phyloP scores from a whole-genome alignment of 92 coral and sea anemone genomes.

The Bergia puertoricense region DNA sequence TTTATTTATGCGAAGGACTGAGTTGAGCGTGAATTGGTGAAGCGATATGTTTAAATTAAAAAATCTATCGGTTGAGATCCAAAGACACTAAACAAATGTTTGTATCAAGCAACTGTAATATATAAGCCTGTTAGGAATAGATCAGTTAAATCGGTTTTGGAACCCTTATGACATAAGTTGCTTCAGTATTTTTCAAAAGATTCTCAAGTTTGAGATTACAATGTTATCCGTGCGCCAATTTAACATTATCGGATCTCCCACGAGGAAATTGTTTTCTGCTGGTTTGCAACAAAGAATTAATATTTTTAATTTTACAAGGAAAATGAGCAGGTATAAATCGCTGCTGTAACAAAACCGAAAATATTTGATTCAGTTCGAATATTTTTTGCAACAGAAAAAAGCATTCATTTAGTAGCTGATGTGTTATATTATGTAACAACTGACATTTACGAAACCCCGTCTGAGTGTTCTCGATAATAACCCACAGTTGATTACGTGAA shows the following conservation, averaged over 20 bases:
- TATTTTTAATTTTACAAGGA: no score
- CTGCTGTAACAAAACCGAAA: no score
- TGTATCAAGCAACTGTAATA: no score
- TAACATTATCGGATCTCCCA: not conserved
- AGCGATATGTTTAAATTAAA: no score
- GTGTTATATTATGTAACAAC: not conserved
- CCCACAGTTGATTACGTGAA: not conserved
- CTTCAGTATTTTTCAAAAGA: not conserved
- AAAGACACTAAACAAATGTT: not conserved
- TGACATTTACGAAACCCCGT: not conserved
- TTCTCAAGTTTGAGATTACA: not conserved
- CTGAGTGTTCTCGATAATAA: constrained; percentile 13
- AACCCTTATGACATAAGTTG: not conserved
- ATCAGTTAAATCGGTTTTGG: not conserved
- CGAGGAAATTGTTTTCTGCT: not conserved
- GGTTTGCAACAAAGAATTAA: not conserved
- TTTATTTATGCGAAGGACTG: no score
- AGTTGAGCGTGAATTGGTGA: no score
- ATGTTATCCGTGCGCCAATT: constrained; percentile 18
- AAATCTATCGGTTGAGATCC: not conserved
- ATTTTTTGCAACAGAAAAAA: not conserved
- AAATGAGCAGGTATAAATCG: no score
- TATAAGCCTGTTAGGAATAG: not conserved
- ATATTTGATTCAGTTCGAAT: not conserved
- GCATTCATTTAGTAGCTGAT: not conserved